These are phyloP conservation scores for Ornithoptera priamus DNA, from an alignment of 2,888 invertebrate genomes.

Conservation along the genomic window DNA sequence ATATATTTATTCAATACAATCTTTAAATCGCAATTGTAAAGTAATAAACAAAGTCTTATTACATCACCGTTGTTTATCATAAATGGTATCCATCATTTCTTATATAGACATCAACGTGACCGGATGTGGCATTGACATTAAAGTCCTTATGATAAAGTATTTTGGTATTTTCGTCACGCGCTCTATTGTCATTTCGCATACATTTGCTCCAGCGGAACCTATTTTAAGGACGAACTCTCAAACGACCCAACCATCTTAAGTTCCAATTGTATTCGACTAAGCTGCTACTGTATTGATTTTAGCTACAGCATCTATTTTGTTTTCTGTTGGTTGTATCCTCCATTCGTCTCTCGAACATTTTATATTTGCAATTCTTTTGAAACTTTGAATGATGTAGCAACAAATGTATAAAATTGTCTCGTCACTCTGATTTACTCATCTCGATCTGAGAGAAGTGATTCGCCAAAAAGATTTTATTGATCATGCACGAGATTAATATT, in stretches of 20 bases:
- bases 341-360: background rate
- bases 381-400: conserved; percentile 53
- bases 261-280: background rate
- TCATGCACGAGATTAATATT: background rate
- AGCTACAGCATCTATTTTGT: background rate
- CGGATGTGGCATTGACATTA: conserved; percentile 30
- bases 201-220: conserved; percentile 32
- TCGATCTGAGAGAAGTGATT: conserved; percentile 44
- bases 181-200: conserved; percentile 36
- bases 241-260: background rate
- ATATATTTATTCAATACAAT: background rate
- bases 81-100: conserved; percentile 22
- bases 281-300: background rate
- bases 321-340: too few species aligned
- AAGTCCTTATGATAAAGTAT: conserved; percentile 32
- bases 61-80: conserved; percentile 10
- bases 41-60: background rate
- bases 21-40: background rate
- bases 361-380: conserved; percentile 33
- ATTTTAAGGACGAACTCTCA: conserved; percentile 18
- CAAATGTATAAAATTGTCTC: conserved; percentile 47
- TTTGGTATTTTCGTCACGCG: conserved; percentile 40
- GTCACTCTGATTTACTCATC: conserved; percentile 47
- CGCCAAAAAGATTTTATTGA: conserved; percentile 40
- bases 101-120: conserved; percentile 24